Base-by-base conservation (phyloP, 2,888 invertebrate genomes). In the Dicranocentrus wangi region DNA sequence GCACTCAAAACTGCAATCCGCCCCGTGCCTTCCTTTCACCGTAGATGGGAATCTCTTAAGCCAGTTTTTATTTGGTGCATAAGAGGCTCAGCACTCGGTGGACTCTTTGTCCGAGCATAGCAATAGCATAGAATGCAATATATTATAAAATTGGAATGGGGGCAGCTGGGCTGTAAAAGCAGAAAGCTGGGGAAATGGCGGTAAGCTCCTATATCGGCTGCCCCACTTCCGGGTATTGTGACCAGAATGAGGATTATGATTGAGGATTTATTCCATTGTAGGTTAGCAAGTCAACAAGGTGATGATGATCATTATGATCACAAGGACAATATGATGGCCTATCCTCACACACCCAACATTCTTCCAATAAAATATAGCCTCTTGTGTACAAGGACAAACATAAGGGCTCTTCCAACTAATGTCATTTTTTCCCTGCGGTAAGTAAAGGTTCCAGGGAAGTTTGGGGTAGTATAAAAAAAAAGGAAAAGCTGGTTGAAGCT, bases 251-350 rank as follows among this genome's bases (percentile, higher is more conserved):
- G 58, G 25, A 47, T 13, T 25, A 8, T 55, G 7, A 58, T 25
- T 2, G 25, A 58, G 25, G 13, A 58, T 58, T 58, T 58, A 58
- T 47, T n/a, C 17, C 28, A 13, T 17, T 32, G 17, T 63, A n/a
- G n/a, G 17, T 19, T 28, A 61, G 61, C 28, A 13, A 61, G 61
- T 61, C 61, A 61, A 61, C 28, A 61, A 61, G 61, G 32, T 17
- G 21, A 47, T 17, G n/a, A 10, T 10, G 10, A 32, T 10, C 3
- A 47, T 47, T 47, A 3, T 47, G n/a, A n/a, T 17, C 3, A 17
- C 5, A 47, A 10, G 8, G n/a, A 10, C 47, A 39, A 47, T 47
- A n/a, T 47, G 17, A 47, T 47, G 47, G 32, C 32, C 3, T 32
- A 32, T 32, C 5, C n/a, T n/a, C n/a, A n/a, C n/a, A n/a, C n/a